Base-by-base conservation (phyloP, 2,888 invertebrate genomes). In the Chouioia cunea region DNA sequence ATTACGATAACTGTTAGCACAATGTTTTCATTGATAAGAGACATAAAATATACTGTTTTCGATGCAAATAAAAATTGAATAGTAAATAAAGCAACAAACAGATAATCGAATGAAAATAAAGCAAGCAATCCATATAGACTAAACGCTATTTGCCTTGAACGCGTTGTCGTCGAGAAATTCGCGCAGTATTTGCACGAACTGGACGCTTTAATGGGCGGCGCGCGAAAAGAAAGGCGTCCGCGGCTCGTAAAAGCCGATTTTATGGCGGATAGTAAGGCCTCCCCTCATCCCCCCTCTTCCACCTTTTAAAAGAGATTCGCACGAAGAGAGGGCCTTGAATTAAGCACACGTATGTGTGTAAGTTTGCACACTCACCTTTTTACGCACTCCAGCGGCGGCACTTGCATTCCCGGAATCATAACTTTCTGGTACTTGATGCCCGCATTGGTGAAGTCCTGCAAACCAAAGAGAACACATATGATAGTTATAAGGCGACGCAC, bases 341-440 rank as follows among this genome's bases (percentile, higher is more conserved):
- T 67, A 70, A 59, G 27, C 44, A 20, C 15, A 20, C 52, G 50
- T 36, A 18, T 53, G 4, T 10, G 6, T 46, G 20, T 48, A 46
- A 59, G 36, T 57, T 65, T 62, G 46, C 22, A 69, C n/a, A 87
- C 86, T 87, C 81, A 89, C 89, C 80, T 78, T 48, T 79, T 76
- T 62, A 87, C 82, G 50, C 83, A 80, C 2, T 82, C 76, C 66
- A 79, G 74, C 12, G 81, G 77, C 12, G 90, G 90, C n/a, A 89
- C 77, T 36, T 81, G 81, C 63, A 87, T 86, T 0, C 90, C 90
- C 23, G 86, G 86, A 46, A 89, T 87, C 76, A 84, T 85, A 52
- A 90, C 87, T 81, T 90, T 90, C 73, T 83, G 80, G 80, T 89
- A 86, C 43, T 79, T 77, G 10, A 89, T 76, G 6, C 87, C 87